phyloP scores from a whole-genome alignment of 2,888 invertebrate species.

The Phengaris arion region DNA sequence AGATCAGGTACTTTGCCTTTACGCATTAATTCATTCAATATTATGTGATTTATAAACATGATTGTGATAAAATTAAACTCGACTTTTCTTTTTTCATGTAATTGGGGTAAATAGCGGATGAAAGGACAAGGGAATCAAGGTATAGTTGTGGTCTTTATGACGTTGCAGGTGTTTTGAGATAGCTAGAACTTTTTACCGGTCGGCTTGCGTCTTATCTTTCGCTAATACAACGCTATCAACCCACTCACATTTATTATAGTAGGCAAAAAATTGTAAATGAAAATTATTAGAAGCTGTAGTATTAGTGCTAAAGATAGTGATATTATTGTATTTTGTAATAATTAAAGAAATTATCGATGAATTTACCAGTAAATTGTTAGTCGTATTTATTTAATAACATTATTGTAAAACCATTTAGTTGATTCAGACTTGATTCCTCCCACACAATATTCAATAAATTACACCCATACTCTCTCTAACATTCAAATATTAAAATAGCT shows the following conservation, averaged over 20 bases:
- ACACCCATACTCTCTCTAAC: too few relatives aligned
- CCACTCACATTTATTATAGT: neutral
- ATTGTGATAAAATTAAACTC: conserved; percentile 48
- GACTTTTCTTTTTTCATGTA: conserved; percentile 80
- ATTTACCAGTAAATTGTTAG: too few relatives aligned
- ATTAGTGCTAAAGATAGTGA: neutral
- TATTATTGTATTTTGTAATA: neutral
- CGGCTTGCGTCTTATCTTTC: conserved; percentile 57
- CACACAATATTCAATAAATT: neutral
- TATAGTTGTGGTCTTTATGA: conserved; percentile 72
- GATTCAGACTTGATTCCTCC: neutral
- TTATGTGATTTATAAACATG: conserved; percentile 41
- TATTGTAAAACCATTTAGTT: too few relatives aligned
- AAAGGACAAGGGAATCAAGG: conserved; percentile 93
- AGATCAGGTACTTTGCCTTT: conserved; percentile 87
- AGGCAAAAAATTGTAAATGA: neutral
- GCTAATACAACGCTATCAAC: conserved; percentile 38
- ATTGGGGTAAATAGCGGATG: conserved; percentile 83
- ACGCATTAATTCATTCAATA: conserved; percentile 51
- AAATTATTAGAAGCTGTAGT: neutral
- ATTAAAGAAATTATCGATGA: too few relatives aligned
- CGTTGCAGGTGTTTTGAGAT: conserved; percentile 74
- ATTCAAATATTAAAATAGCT: too few relatives aligned
- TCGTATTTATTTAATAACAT: too few relatives aligned
- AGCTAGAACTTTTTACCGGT: conserved; percentile 65